These are phyloP conservation scores for Drosophila biarmipes DNA, from an alignment of 1,140 invertebrate genomes.

Conservation along the genomic window DNA sequence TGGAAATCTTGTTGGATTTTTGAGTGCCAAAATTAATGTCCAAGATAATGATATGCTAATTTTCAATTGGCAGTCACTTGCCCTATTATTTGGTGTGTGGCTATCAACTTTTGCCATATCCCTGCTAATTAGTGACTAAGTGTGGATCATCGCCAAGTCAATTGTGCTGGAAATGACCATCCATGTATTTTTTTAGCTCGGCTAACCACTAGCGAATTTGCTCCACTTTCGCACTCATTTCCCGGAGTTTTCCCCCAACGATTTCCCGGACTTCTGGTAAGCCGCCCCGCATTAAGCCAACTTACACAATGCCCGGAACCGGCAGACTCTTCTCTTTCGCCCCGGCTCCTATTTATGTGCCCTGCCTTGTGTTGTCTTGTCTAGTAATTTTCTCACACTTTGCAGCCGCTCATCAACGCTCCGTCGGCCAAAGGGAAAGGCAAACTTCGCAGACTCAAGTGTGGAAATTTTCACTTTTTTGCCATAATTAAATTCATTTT, in stretches of 20 bases:
- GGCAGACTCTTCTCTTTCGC: slow-evolving; percentile 54
- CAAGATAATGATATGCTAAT: neutral
- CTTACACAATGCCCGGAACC: slow-evolving; percentile 42
- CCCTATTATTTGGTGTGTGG: slow-evolving; percentile 14
- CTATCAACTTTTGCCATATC: slow-evolving; percentile 12
- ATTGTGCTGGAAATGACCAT: slow-evolving; percentile 24
- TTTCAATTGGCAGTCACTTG: slow-evolving; percentile 61
- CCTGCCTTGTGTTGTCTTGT: slow-evolving; percentile 58
- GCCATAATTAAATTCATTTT: slow-evolving; percentile 83
- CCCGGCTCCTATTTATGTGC: slow-evolving; percentile 65
- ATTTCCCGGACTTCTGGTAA: slow-evolving; percentile 16
- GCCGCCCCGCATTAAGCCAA: slow-evolving; percentile 42
- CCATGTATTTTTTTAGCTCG: slow-evolving; percentile 18
- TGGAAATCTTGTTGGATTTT: too few species aligned
- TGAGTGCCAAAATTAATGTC: neutral
- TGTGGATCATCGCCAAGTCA: slow-evolving; percentile 59
- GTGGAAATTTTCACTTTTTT: slow-evolving; percentile 82
- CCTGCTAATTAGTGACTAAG: slow-evolving; percentile 62
- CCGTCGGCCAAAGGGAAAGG: slow-evolving; percentile 42
- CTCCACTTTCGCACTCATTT: slow-evolving; percentile 34
- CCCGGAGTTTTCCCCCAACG: slow-evolving; percentile 12
- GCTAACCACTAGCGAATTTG: slow-evolving; percentile 23
- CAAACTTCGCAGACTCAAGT: slow-evolving; percentile 77
- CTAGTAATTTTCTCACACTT: slow-evolving; percentile 77
- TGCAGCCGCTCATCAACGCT: slow-evolving; percentile 67